phyloP scores from a whole-genome alignment of 2,888 invertebrate species.

The Drosophila macrothrix region DNA sequence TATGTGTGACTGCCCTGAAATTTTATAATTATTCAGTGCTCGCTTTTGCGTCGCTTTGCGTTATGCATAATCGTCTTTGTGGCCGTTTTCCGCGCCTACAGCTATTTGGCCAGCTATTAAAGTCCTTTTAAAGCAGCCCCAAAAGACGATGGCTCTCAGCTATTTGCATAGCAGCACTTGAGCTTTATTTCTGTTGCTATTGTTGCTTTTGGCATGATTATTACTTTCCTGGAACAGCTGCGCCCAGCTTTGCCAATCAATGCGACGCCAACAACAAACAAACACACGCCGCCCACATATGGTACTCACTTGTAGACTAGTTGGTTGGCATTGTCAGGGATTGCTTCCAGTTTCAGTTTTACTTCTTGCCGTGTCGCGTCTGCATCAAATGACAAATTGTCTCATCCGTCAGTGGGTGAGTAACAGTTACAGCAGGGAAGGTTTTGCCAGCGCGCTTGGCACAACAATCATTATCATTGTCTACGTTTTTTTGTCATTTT shows the following conservation, averaged over 20 bases:
- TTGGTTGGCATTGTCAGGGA: conserved; percentile 47
- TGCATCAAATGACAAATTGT: conserved; percentile 80
- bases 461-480: conserved; percentile 77
- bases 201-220: conserved; percentile 51
- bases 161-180: conserved; percentile 63
- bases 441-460: conserved; percentile 16
- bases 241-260: conserved; percentile 47
- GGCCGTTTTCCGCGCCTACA: conserved; percentile 34
- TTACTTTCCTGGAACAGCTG: conserved; percentile 63
- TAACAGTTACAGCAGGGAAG: conserved; percentile 39
- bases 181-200: conserved; percentile 38
- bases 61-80: conserved; percentile 64
- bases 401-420: conserved; percentile 68
- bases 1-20: conserved; percentile 43
- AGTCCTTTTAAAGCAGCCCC: conserved; percentile 45
- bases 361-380: conserved; percentile 60
- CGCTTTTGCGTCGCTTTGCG: conserved; percentile 31
- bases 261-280: conserved; percentile 19
- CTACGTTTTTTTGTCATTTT: conserved; percentile 41
- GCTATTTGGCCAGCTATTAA: conserved; percentile 68
- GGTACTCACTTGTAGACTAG: conserved; percentile 33
- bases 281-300: conserved; percentile 31
- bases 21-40: conserved; percentile 80
- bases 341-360: conserved; percentile 19
- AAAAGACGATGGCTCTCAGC: conserved; percentile 30